Evolutionary conservation across 1,140 invertebrate genomes (phyloP).

Genomic region (Theocolax elegans): DNA sequence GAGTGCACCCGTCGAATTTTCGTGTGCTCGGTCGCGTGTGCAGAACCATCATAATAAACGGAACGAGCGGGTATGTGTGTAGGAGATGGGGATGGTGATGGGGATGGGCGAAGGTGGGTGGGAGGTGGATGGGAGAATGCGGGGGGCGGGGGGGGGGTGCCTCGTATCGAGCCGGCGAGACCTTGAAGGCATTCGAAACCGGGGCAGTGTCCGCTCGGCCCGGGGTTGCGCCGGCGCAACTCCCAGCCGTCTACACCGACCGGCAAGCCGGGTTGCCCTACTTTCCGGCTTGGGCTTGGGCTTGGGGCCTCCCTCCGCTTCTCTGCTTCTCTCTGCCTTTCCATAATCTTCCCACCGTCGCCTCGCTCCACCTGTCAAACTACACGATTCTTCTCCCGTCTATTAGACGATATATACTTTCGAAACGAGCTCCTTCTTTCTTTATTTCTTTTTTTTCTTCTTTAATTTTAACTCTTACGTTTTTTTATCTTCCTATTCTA

Average conservation of each 20-base stretch:
- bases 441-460: not conserved
- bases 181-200: slow-evolving; percentile 63
- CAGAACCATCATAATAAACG: slow-evolving; percentile 18
- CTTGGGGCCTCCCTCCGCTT: no score
- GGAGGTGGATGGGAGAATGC: not conserved
- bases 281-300: no score
- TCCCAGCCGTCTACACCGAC: slow-evolving; percentile 37
- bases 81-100: not conserved
- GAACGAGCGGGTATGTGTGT: not conserved
- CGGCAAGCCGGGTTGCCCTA: slow-evolving; percentile 54
- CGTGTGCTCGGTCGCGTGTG: slow-evolving; percentile 11
- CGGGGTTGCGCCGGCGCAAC: slow-evolving; percentile 41
- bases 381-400: no score
- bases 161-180: slow-evolving; percentile 48
- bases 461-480: not conserved
- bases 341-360: no score
- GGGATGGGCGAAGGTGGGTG: slow-evolving; percentile 2
- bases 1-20: slow-evolving; percentile 2
- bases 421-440: no score
- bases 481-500: not conserved
- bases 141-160: slow-evolving; percentile 17
- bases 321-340: not conserved
- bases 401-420: no score
- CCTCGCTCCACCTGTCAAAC: no score
- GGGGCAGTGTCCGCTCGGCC: slow-evolving; percentile 57